A percentile compares a stretch with the other conserved stretches of the same genome.
phyloP scores from a whole-genome alignment of 2,797 vertebrate genomes.

The Gymnopithys bicolor region DNA sequence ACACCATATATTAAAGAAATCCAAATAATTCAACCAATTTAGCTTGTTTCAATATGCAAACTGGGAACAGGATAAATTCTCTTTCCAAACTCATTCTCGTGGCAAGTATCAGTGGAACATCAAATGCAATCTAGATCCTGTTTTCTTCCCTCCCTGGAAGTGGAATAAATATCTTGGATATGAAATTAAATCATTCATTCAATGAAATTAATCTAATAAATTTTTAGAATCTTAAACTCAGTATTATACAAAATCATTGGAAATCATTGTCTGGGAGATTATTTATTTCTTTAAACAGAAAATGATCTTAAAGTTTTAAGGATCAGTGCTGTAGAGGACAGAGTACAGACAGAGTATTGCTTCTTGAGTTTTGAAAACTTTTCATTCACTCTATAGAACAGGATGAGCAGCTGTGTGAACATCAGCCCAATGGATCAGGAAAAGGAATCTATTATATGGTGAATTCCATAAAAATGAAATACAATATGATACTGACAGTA shows the following conservation, averaged over 20 bases:
- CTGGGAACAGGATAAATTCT: background rate
- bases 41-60: background rate
- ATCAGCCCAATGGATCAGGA: background rate
- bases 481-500: background rate
- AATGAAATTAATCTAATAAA: background rate
- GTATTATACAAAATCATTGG: background rate
- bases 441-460: background rate
- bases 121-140: background rate
- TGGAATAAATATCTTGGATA: background rate
- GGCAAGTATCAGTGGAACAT: background rate
- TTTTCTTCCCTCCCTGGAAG: background rate
- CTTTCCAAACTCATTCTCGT: background rate
- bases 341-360: background rate
- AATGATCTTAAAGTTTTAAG: background rate
- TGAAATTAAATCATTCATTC: background rate
- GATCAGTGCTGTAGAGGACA: background rate
- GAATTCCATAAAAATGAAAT: background rate
- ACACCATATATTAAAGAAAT: background rate
- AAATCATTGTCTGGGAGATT: background rate
- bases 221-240: background rate
- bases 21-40: background rate
- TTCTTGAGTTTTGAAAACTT: background rate
- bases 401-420: background rate
- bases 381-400: background rate
- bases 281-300: background rate